phyloP scores from a whole-genome alignment of 92 coral and sea anemone species.

The Palythoa grandiflora region DNA sequence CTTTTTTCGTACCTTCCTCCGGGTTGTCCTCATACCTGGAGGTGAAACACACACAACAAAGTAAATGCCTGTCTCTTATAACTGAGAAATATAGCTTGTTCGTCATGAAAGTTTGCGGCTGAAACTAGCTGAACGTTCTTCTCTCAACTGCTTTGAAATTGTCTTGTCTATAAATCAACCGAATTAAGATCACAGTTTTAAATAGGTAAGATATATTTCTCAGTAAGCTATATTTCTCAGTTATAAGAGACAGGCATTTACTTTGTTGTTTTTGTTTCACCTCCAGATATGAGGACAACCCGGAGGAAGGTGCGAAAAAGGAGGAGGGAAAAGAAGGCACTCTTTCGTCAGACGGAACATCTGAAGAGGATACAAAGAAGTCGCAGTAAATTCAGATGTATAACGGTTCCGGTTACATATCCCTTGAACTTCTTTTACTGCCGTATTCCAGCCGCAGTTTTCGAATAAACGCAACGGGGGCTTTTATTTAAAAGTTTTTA shows the following conservation, averaged over 20 bases:
- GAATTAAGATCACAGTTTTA: no score
- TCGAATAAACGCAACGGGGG: no score
- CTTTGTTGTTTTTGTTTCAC: background rate
- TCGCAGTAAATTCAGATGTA: conserved; percentile 23
- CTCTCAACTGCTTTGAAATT: no score
- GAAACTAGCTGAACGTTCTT: background rate
- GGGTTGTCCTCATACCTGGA: conserved; percentile 44
- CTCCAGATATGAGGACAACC: conserved; percentile 40
- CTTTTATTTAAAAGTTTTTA: no score
- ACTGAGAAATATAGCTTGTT: background rate
- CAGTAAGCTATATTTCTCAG: background rate
- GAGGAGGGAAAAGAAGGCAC: conserved; percentile 17
- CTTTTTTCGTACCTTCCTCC: conserved; percentile 24
- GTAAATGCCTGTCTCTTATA: background rate
- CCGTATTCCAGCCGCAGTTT: background rate
- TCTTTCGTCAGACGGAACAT: conserved; percentile 1
- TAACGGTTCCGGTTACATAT: background rate
- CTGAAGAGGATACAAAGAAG: conserved; percentile 38
- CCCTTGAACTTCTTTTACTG: background rate
- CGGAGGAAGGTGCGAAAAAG: conserved; percentile 30
- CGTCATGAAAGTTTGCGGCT: background rate
- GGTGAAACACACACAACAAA: background rate
- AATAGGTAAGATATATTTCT: no score
- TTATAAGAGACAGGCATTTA: background rate
- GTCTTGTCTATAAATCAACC: no score